These are phyloP conservation scores for Parascotia fuliginaria DNA, from an alignment of 2,888 invertebrate species.

Conservation along the genomic window DNA sequence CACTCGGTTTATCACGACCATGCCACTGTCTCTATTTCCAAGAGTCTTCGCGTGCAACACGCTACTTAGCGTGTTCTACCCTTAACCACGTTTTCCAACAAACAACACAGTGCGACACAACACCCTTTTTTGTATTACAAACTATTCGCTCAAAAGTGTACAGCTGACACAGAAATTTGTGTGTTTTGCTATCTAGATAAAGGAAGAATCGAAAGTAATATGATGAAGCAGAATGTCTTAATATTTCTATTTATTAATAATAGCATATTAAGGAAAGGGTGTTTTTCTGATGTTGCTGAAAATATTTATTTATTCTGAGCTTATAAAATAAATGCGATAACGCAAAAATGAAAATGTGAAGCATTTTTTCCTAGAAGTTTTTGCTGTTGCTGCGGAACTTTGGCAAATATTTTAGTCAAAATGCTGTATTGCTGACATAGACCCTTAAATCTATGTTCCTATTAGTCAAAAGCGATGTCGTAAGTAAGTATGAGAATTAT, in stretches of 20 bases:
- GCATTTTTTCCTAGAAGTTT: not conserved
- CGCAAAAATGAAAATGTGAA: not conserved
- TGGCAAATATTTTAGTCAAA: no score
- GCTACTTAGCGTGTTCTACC: conserved; percentile 57
- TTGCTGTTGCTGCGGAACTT: no score
- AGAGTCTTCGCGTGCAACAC: conserved; percentile 62
- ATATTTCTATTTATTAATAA: conserved; percentile 38
- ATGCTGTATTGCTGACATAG: no score
- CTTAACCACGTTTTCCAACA: conserved; percentile 29
- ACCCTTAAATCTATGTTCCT: no score
- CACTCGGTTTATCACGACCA: conserved; percentile 57
- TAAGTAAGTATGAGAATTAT: no score
- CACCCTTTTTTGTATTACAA: not conserved
- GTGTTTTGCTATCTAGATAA: conserved; percentile 3
- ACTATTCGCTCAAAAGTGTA: conserved; percentile 1
- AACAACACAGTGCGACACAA: conserved; percentile 13
- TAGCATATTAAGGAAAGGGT: conserved; percentile 19
- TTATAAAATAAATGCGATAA: not conserved
- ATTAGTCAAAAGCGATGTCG: no score
- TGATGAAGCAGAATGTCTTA: conserved; percentile 35
- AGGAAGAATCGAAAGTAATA: conserved; percentile 46
- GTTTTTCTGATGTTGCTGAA: conserved; percentile 18
- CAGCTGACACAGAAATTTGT: conserved; percentile 10
- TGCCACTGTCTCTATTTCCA: conserved; percentile 57
- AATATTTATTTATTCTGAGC: conserved; percentile 20